Evolutionary conservation across 37 sponge, comb jelly and placozoan species (phyloP).

Genomic region (Mnemiopsis leidyi): DNA sequence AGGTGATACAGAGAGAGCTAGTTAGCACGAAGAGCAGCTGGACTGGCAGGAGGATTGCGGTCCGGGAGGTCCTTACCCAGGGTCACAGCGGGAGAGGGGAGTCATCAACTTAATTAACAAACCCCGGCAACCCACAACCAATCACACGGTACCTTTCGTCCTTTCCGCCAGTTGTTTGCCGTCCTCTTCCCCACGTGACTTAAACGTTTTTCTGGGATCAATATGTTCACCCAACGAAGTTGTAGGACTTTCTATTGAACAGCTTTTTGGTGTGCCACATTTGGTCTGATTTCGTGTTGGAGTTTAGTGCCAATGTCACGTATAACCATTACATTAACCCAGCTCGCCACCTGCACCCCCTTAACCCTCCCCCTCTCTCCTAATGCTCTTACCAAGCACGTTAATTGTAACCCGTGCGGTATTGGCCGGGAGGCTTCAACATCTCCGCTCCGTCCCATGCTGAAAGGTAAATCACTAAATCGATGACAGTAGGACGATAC

Average conservation of each 20-base stretch:
- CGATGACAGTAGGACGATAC: background rate
- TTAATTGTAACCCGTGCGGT: too few species aligned
- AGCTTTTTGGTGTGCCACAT: slow-evolving; percentile 62
- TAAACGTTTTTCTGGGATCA: slow-evolving; percentile 64
- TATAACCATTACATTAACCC: background rate
- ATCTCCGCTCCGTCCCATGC: background rate
- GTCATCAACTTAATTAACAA: slow-evolving; percentile 54
- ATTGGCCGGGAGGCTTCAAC: too few species aligned
- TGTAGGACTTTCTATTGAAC: background rate
- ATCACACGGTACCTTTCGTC: slow-evolving; percentile 33
- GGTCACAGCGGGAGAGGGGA: slow-evolving; percentile 49
- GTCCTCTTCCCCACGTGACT: background rate
- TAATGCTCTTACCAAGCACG: too few species aligned
- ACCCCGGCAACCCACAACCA: slow-evolving; percentile 34
- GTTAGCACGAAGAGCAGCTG: background rate
- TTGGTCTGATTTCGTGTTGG: background rate
- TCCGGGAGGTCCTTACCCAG: slow-evolving; percentile 51
- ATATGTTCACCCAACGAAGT: slow-evolving; percentile 47
- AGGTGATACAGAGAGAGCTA: background rate
- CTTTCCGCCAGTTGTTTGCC: background rate
- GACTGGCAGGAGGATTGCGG: background rate
- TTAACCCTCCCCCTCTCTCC: too few species aligned
- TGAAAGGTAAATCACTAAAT: background rate
- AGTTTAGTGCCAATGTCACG: background rate
- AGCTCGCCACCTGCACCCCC: too few species aligned